Base-by-base conservation (phyloP, 2,797 vertebrate genomes). In the Chrosomus eos region DNA sequence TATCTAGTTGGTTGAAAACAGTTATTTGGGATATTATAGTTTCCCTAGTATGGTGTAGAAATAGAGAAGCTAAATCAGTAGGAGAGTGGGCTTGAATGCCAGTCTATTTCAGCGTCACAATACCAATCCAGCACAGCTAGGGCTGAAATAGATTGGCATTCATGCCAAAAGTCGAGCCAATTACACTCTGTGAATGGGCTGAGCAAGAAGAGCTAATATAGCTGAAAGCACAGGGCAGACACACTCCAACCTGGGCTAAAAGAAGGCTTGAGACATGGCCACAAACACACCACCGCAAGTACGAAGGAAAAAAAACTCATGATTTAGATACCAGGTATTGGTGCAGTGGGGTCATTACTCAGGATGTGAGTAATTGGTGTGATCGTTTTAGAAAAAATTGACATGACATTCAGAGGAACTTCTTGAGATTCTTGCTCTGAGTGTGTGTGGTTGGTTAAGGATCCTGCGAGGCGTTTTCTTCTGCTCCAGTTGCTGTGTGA, bases 401-500 rank as follows among this genome's bases (percentile, higher is more conserved):
- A 76, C 18, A 71, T 68, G 80, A 68, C 81, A 55, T 76, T 10
- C 9, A 74, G 58, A 74, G 62, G 21, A 80, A 84, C 58, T 76
- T 28, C 23, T 14, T 79, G 67, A 43, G 5, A 5, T 60, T 72
- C 58, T 74, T 48, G 36, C 51, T 38, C 31, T 58, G 45, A 60
- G 81, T 82, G 78, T 53, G 70, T 79, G 77, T 85, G 82, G 62
- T 53, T 23, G 19, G 18, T 72, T 66, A 8, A 58, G 60, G 48
- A 84, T 79, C 38, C 70, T 73, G 81, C 9, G 19, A 84, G 81
- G 55, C 31, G 0, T n/a, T 55, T 45, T 86, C 82, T 89, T 87
- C 84, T 87, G 88, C 86, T 84, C 86, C 74, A 87, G 78, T 86
- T 89, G 45, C 70, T 86, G 8, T 82, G 62, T 76, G 77, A 84